These are phyloP conservation scores for Phytoseiulus persimilis DNA, from an alignment of 2,888 invertebrate species.

Conservation along the genomic window DNA sequence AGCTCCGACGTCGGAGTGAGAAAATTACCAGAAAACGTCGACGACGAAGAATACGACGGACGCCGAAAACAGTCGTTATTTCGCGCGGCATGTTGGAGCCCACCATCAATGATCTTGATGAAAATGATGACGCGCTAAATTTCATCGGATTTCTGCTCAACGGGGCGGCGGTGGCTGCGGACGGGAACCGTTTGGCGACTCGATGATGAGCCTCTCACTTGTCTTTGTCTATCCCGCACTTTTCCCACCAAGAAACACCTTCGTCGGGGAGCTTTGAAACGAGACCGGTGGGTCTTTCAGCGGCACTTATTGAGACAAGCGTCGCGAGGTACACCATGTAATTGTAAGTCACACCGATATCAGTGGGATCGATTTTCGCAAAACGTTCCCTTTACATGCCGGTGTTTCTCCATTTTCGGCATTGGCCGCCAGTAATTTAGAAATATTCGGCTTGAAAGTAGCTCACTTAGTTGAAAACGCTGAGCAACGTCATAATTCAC, in stretches of 20 bases:
- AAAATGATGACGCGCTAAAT: background rate
- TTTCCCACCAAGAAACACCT: background rate
- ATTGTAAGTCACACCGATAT: background rate
- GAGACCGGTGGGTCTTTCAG: background rate
- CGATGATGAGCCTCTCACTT: background rate
- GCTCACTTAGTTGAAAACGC: background rate
- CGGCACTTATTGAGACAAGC: background rate
- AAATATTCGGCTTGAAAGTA: background rate
- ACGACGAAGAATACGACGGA: background rate
- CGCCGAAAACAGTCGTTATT: background rate
- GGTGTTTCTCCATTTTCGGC: background rate
- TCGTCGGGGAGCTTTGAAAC: background rate
- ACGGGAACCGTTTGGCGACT: background rate
- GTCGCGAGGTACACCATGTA: background rate
- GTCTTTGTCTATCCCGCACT: background rate
- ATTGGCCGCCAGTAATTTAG: background rate
- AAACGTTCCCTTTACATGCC: background rate
- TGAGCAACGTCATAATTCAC: background rate
- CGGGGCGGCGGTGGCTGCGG: background rate
- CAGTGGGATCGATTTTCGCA: background rate
- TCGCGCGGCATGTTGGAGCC: background rate
- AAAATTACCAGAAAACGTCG: background rate
- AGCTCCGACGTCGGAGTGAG: background rate
- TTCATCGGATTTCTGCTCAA: background rate
- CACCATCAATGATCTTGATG: background rate